phyloP scores from a whole-genome alignment of 2,888 invertebrate species.

The Eupithecia pulchellata region DNA sequence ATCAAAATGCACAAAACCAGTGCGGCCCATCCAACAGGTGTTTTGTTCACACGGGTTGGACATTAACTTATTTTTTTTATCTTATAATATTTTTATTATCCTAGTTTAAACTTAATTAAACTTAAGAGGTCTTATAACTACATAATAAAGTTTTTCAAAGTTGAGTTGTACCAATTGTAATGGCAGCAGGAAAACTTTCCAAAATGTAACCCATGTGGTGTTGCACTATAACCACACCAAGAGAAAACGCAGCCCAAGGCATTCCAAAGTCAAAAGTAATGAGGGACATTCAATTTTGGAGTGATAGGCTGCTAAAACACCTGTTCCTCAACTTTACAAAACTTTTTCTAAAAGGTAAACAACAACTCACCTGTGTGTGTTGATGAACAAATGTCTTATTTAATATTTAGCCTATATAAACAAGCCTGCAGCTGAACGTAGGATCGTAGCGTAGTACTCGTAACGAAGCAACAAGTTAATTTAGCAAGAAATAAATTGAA shows the following conservation, averaged over 20 bases:
- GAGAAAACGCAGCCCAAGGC: conserved; percentile 27
- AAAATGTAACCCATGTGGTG: conserved; percentile 40
- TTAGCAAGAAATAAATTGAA: conserved; percentile 63
- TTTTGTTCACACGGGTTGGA: neutral
- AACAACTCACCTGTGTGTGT: conserved; percentile 37
- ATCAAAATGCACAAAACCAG: neutral
- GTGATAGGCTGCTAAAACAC: conserved; percentile 27
- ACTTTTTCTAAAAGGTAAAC: conserved; percentile 14
- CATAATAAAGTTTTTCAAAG: neutral
- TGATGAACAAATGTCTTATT: conserved; percentile 14
- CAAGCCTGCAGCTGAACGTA: conserved; percentile 7
- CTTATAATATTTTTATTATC: neutral
- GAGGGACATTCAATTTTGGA: conserved; percentile 25
- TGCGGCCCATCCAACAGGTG: neutral
- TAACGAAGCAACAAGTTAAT: conserved; percentile 48
- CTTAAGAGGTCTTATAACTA: neutral
- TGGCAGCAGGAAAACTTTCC: neutral
- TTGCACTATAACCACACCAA: conserved; percentile 38
- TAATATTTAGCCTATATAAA: conserved; percentile 25
- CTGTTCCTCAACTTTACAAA: conserved; percentile 31
- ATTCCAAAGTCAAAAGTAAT: conserved; percentile 28
- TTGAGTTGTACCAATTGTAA: neutral
- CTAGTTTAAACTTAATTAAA: neutral
- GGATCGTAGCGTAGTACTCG: conserved; percentile 44
- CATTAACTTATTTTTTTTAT: neutral